phyloP scores from a whole-genome alignment of 2,113 vertebrate genomes.

The Promerops cafer region DNA sequence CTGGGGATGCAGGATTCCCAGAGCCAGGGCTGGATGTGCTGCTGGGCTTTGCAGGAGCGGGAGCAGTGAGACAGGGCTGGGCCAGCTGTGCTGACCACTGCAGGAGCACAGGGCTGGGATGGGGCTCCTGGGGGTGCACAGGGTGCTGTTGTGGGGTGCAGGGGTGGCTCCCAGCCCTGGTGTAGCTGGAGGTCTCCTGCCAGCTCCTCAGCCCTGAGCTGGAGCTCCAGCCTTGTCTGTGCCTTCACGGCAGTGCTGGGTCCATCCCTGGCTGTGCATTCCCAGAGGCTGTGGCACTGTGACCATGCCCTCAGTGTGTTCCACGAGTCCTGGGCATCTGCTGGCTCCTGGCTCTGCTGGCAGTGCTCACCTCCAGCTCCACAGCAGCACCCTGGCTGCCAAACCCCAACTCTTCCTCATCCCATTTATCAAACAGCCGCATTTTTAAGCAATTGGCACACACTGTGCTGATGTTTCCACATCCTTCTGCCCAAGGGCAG shows the following conservation, averaged over 20 bases:
- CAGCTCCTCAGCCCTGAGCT: background rate
- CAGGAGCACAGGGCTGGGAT: background rate
- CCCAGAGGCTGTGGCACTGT: background rate
- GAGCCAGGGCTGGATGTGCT: background rate
- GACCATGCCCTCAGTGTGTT: rapidly evolving
- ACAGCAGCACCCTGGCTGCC: background rate
- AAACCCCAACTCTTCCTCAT: background rate
- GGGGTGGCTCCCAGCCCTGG: background rate
- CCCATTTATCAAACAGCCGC: background rate
- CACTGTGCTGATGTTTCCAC: background rate
- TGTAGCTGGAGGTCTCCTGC: background rate
- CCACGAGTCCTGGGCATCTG: background rate
- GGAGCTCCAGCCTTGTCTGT: background rate
- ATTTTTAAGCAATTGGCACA: background rate
- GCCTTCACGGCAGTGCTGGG: rapidly evolving
- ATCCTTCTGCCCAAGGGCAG: background rate
- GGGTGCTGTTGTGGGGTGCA: background rate
- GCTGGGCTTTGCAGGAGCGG: background rate
- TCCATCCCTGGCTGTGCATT: rapidly evolving
- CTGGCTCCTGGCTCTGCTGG: background rate
- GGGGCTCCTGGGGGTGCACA: rapidly evolving
- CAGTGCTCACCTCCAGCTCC: background rate
- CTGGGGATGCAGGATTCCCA: background rate
- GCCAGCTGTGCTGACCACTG: rapidly evolving
- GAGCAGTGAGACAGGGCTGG: rapidly evolving